phyloP scores from a whole-genome alignment of 2,113 vertebrate species.

The Proteles cristata region DNA sequence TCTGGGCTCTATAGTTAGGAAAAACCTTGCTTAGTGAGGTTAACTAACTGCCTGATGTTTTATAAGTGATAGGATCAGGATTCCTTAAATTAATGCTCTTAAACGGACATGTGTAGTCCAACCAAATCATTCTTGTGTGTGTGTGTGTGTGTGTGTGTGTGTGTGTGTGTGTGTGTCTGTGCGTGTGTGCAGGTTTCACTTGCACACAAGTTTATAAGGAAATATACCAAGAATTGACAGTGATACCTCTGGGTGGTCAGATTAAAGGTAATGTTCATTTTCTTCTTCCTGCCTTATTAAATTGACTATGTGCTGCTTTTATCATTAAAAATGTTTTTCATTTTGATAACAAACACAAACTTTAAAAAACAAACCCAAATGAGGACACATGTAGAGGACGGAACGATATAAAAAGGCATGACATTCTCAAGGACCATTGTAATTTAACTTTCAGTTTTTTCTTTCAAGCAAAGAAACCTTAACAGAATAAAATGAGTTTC shows the following conservation, averaged over 20 bases:
- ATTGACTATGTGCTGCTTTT: background rate
- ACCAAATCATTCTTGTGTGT: too few relatives aligned
- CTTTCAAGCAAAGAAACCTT: background rate
- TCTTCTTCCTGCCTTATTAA: background rate
- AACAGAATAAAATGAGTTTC: slow-evolving; percentile 5
- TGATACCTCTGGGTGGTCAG: background rate
- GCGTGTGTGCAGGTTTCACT: too few relatives aligned
- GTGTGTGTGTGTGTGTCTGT: too few relatives aligned
- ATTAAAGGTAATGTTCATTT: background rate
- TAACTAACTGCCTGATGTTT: background rate
- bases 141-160: too few relatives aligned
- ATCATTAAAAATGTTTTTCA: background rate
- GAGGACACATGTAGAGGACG: background rate
- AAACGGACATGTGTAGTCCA: background rate
- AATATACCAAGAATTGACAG: background rate
- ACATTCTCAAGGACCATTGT: background rate
- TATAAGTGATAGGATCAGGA: background rate
- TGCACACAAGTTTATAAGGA: background rate
- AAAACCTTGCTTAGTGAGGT: background rate
- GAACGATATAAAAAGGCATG: background rate
- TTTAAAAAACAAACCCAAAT: slow-evolving; percentile 44
- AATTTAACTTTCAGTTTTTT: background rate
- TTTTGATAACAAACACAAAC: background rate
- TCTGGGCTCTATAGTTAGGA: background rate
- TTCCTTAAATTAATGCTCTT: background rate